Percentiles rank a stretch among this genome's conserved stretches.
phyloP scores from a whole-genome alignment of 2,113 vertebrate species.

The Mustela lutreola region DNA sequence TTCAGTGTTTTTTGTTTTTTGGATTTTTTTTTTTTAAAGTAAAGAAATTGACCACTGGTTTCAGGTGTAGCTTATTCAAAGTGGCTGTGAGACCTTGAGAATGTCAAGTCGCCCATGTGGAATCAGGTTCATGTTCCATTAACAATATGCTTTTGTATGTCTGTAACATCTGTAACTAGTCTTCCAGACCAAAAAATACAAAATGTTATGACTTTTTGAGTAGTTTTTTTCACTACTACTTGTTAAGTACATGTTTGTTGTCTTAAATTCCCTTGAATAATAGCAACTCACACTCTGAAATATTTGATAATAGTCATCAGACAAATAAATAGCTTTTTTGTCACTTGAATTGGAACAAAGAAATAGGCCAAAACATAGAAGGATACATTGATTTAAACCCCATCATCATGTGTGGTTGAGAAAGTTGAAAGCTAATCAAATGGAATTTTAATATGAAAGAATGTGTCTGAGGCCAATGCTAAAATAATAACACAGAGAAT shows the following conservation, averaged over 20 bases:
- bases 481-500: slow-evolving; percentile 40
- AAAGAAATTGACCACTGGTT: background rate
- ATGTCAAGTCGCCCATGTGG: background rate
- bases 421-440: slow-evolving; percentile 54
- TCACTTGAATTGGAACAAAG: background rate
- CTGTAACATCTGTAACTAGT: background rate
- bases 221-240: background rate
- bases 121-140: background rate
- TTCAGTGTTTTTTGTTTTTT: background rate
- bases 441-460: slow-evolving; percentile 33
- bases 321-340: background rate
- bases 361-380: background rate
- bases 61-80: slow-evolving; percentile 21
- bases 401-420: slow-evolving; percentile 17
- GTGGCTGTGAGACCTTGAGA: slow-evolving; percentile 10
- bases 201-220: background rate
- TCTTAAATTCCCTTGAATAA: slow-evolving; percentile 37
- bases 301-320: background rate
- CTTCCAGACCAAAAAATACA: background rate
- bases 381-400: background rate
- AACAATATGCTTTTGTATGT: background rate
- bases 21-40: background rate
- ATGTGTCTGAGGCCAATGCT: slow-evolving; percentile 31
- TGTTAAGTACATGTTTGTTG: background rate
- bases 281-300: background rate